Base-by-base conservation (phyloP, 2,113 vertebrate species). In the Scolopax mira region DNA sequence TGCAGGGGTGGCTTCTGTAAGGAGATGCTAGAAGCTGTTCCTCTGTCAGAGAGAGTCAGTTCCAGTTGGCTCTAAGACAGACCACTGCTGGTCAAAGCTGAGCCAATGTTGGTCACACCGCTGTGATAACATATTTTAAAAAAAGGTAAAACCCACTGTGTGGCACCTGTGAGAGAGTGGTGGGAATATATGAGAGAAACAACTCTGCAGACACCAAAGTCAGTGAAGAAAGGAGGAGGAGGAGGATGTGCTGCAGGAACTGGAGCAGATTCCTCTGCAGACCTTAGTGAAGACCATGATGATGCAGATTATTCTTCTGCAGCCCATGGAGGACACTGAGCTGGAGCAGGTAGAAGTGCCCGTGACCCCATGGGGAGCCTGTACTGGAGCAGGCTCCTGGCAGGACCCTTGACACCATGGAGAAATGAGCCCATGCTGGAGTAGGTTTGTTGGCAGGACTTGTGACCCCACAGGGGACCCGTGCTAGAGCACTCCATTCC, bases 51-150 rank as follows among this genome's bases (percentile, higher is more conserved):
- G 13, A 74, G 12, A 52, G 25, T 11, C 14, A 23, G 10, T 52
- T 64, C 22, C 27, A 42, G 11, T 30, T 67, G 69, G 11, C 31
- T 70, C 18, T 0, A 10, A 48, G 52, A 62, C 12, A 49, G 27
- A 74, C 7, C 1, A 1, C 11, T 0, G 0, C 35, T 37, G 44
- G 28, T 16, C 51, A 75, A 49, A 54, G 24, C 2, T 61, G 46
- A 87, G 35, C 14, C 39, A 61, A 16, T 8, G 17, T 10, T 27
- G 13, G 13, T 37, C 46, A 39, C 21, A 72, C 10, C 6, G 17
- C 15, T 51, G 28, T 49, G 18, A 77, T 41, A 75, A 22, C 3
- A 2, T 33, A 19, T 30, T 48, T 42, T 13, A 37, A 21, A 66
- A 66, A 78, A 62, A 18, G 2, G 28, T 44, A 72, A 79, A 88